Evolutionary conservation across 2,797 vertebrate genomes (phyloP).

Genomic region (Pelochelys cantorii): DNA sequence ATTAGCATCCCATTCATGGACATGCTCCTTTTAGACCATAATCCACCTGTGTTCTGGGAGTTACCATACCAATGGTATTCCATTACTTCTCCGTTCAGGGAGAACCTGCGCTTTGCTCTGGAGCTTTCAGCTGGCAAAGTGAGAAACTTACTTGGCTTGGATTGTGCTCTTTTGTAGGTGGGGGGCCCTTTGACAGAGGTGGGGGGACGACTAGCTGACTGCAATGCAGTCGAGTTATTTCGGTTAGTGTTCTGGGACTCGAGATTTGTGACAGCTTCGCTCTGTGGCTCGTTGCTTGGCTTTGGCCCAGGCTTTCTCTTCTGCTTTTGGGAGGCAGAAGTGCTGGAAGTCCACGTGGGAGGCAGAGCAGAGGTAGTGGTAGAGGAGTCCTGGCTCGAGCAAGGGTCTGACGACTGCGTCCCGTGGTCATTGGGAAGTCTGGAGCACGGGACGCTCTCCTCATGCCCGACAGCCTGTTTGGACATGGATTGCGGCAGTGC

Average conservation of each 20-base stretch:
- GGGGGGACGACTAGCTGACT: constrained; percentile 78
- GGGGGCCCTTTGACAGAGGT: constrained; percentile 83
- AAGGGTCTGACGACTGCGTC: constrained; percentile 83
- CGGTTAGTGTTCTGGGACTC: constrained; percentile 96
- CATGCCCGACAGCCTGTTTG: constrained; percentile 89
- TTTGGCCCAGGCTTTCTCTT: constrained; percentile 91
- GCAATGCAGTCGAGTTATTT: constrained; percentile 95
- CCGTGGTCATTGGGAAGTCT: constrained; percentile 81
- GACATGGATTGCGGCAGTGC: constrained; percentile 87
- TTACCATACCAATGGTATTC: constrained; percentile 80
- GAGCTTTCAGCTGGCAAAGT: constrained; percentile 87
- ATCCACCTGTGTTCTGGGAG: constrained; percentile 75
- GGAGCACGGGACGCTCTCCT: constrained; percentile 87
- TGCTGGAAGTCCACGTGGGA: constrained; percentile 89
- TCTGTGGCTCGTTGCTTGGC: constrained; percentile 78
- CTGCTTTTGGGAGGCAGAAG: constrained; percentile 86
- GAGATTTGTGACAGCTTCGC: constrained; percentile 80
- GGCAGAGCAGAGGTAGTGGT: constrained; percentile 88
- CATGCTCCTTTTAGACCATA: constrained; percentile 90
- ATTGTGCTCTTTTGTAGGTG: constrained; percentile 88
- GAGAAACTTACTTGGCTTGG: constrained; percentile 92
- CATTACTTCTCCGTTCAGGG: constrained; percentile 88
- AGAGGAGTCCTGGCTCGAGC: constrained; percentile 87
- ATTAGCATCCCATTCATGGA: constrained; percentile 93
- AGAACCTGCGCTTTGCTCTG: constrained; percentile 89